These are phyloP conservation scores for Menidia menidia DNA, from an alignment of 2,797 vertebrate genomes.

Conservation along the genomic window DNA sequence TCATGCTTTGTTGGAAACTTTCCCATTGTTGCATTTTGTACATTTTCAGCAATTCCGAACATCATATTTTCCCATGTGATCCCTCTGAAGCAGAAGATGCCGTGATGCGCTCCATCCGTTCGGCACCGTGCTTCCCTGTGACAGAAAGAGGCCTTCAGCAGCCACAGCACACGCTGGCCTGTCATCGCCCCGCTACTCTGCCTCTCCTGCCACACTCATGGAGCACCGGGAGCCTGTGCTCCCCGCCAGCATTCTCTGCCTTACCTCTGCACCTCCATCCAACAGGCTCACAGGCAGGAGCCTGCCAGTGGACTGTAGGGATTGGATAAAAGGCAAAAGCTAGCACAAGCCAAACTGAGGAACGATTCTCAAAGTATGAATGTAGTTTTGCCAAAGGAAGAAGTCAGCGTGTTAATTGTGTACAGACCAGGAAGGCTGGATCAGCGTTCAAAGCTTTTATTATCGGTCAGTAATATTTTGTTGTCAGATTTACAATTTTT, in stretches of 20 bases:
- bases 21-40: no score
- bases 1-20: neutral
- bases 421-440: slow-evolving; percentile 20
- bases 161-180: slow-evolving; percentile 31
- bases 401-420: slow-evolving; percentile 21
- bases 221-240: slow-evolving; percentile 78
- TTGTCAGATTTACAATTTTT: neutral
- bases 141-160: slow-evolving; percentile 13
- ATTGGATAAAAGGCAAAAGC: slow-evolving; percentile 60
- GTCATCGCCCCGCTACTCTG: neutral
- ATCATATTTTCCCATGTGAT: slow-evolving; percentile 4
- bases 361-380: slow-evolving; percentile 42
- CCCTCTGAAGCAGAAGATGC: slow-evolving; percentile 37
- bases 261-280: slow-evolving; percentile 45
- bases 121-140: slow-evolving; percentile 76
- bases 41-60: neutral
- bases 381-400: slow-evolving; percentile 13
- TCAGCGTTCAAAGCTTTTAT: slow-evolving; percentile 31
- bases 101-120: slow-evolving; percentile 77
- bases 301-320: slow-evolving; percentile 80
- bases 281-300: slow-evolving; percentile 26
- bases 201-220: slow-evolving; percentile 72
- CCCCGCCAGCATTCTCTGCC: neutral
- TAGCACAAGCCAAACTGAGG: slow-evolving; percentile 11
- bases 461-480: neutral